phyloP scores from a whole-genome alignment of 37 sponge, comb jelly and placozoan species.

The Oopsacas minuta region DNA sequence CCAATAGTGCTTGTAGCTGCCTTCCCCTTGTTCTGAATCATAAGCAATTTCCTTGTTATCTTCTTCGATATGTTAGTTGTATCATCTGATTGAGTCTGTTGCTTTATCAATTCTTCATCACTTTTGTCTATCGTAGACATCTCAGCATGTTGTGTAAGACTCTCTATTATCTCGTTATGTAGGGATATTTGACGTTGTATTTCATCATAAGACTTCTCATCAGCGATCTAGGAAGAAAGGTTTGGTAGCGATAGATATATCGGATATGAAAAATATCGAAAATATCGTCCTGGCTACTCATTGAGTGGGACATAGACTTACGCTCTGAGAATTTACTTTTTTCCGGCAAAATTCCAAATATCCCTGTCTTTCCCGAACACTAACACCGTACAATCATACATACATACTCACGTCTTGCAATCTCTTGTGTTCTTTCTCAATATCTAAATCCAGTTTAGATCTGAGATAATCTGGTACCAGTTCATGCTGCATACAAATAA shows the following conservation, averaged over 20 bases:
- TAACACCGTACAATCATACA: too few relatives aligned
- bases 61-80: background rate
- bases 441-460: conserved; percentile 1
- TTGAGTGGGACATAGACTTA: too few relatives aligned
- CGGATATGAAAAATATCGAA: too few relatives aligned
- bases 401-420: background rate
- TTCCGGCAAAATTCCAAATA: too few relatives aligned
- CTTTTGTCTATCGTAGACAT: background rate
- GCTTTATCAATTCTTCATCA: background rate
- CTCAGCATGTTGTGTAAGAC: background rate
- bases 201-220: background rate
- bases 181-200: background rate
- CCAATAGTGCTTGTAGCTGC: background rate
- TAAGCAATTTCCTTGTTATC: background rate
- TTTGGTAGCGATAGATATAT: too few relatives aligned
- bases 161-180: background rate
- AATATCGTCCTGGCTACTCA: too few relatives aligned
- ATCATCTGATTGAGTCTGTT: conserved; percentile 6
- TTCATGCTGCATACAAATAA: background rate
- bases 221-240: background rate
- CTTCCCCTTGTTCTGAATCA: conserved; percentile 2
- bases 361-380: too few relatives aligned
- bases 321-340: too few relatives aligned
- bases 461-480: background rate
- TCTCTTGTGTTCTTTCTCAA: background rate